Conservation (phyloP, 2,888 invertebrate genomes). For the Thyatira batis region DNA sequence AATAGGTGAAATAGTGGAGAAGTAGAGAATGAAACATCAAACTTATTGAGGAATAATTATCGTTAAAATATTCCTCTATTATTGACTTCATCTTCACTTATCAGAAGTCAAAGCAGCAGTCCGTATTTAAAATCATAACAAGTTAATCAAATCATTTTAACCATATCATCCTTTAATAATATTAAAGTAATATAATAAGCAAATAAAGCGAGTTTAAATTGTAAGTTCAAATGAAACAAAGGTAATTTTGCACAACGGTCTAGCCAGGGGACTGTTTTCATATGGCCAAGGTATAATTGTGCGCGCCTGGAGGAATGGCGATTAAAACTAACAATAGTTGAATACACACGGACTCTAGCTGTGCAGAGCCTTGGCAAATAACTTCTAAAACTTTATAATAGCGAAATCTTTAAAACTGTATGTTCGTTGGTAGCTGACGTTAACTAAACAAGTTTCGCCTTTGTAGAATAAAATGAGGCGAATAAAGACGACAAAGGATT, state of each 20-base stretch:
- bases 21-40: too few relatives aligned
- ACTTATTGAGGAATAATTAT: too few relatives aligned
- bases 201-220: conserved; percentile 13
- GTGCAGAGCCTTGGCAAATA: conserved; percentile 9
- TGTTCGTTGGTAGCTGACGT: neutral
- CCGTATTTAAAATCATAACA: neutral
- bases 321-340: conserved; percentile 44
- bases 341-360: conserved; percentile 14
- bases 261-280: conserved; percentile 33
- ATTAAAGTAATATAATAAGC: conserved; percentile 3
- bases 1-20: too few relatives aligned
- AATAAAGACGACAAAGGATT: neutral
- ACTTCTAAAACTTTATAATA: neutral
- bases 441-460: neutral
- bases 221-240: conserved; percentile 28
- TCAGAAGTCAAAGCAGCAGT: neutral
- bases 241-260: conserved; percentile 33
- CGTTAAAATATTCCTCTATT: too few relatives aligned
- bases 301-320: conserved; percentile 31
- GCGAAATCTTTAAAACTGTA: neutral
- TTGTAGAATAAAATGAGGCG: neutral
- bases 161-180: neutral
- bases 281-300: conserved; percentile 35
- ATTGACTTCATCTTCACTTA: too few relatives aligned
- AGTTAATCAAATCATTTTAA: neutral